Evolutionary conservation across 1,140 invertebrate genomes (phyloP).

Genomic region (Meteorus sp.): DNA sequence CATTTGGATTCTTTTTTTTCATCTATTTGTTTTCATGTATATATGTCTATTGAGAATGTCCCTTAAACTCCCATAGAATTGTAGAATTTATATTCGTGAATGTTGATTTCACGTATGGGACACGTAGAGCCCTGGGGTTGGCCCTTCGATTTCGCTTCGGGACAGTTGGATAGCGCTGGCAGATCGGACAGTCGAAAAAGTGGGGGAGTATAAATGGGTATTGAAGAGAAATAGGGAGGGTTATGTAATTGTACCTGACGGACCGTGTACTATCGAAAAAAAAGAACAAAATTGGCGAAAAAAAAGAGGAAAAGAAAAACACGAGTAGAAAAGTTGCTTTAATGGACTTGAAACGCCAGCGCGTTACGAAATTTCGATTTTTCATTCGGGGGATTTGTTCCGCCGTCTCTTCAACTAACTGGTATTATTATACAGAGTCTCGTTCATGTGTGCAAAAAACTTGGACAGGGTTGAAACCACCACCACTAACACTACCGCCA

Average conservation of each 20-base stretch:
- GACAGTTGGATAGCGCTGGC: no score
- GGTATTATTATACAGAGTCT: no score
- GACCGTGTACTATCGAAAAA: neutral
- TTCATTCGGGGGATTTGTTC: no score
- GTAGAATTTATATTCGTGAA: constrained; percentile 40
- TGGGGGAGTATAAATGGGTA: neutral
- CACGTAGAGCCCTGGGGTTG: constrained; percentile 12
- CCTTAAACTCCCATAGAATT: constrained; percentile 1
- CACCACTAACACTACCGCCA: constrained; percentile 32
- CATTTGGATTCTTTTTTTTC: neutral
- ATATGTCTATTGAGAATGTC: no score
- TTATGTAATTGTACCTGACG: constrained; percentile 41
- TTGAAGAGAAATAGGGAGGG: neutral
- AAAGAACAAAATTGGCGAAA: neutral
- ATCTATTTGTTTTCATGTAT: neutral
- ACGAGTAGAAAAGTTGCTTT: no score
- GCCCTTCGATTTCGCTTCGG: constrained; percentile 8
- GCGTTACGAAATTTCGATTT: constrained; percentile 36
- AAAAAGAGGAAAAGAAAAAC: constrained; percentile 20
- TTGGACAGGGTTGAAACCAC: constrained; percentile 3
- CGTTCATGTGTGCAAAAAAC: neutral
- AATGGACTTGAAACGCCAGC: no score
- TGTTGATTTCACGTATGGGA: constrained; percentile 35
- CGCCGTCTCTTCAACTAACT: no score
- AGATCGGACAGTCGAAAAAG: neutral